These are phyloP conservation scores for Diarsia dahlii DNA, from an alignment of 2,888 invertebrate species.

Conservation along the genomic window DNA sequence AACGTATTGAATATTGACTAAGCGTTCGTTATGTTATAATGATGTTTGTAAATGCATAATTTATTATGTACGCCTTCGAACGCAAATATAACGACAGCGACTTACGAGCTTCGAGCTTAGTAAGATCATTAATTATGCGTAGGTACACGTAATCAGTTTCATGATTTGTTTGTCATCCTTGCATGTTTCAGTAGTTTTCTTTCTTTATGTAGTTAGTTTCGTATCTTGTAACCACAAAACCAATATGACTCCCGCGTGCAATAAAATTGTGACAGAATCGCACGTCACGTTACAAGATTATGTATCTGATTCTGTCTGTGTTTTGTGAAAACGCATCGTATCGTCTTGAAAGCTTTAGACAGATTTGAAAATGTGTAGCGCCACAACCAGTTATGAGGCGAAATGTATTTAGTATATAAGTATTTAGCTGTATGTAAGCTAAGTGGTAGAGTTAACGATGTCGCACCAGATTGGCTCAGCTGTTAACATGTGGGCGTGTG, in stretches of 20 bases:
- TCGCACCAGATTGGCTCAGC: slow-evolving; percentile 73
- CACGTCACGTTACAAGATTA: slow-evolving; percentile 67
- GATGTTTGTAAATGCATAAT: slow-evolving; percentile 21
- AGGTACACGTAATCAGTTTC: slow-evolving; percentile 46
- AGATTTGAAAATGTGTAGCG: slow-evolving; percentile 75
- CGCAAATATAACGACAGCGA: slow-evolving; percentile 2
- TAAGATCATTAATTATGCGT: slow-evolving; percentile 22
- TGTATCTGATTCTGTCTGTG: slow-evolving; percentile 69
- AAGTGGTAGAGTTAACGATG: slow-evolving; percentile 64
- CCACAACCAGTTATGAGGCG: slow-evolving; percentile 65
- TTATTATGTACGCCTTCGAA: slow-evolving; percentile 16
- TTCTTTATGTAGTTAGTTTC: slow-evolving; percentile 63
- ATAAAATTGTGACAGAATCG: slow-evolving; percentile 42
- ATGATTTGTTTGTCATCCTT: slow-evolving; percentile 63
- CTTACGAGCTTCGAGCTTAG: slow-evolving; percentile 10
- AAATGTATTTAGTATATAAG: slow-evolving; percentile 68
- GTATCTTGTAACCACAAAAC: slow-evolving; percentile 69
- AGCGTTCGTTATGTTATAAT: slow-evolving; percentile 5
- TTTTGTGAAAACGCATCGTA: slow-evolving; percentile 64
- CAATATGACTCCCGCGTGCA: slow-evolving; percentile 56
- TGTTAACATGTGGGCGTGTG: slow-evolving; percentile 70
- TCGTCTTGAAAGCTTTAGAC: slow-evolving; percentile 75
- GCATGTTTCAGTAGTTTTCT: slow-evolving; percentile 70
- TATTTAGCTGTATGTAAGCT: slow-evolving; percentile 62
- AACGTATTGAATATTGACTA: slow-evolving; percentile 26